phyloP scores from a whole-genome alignment of 2,888 invertebrate species.

The Neoaliturus tenellus region DNA sequence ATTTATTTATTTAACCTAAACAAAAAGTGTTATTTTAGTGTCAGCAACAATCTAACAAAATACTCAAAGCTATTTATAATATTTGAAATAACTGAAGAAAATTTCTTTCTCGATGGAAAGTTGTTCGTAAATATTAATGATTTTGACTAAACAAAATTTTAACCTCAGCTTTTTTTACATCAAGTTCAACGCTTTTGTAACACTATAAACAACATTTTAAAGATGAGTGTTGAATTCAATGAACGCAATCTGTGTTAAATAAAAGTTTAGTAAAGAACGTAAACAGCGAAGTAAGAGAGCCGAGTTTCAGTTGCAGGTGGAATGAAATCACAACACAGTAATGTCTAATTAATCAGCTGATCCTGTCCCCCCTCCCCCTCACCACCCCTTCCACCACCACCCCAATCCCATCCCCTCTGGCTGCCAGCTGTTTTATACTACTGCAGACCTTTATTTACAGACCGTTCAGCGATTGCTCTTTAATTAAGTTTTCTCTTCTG shows the following conservation, averaged over 20 bases:
- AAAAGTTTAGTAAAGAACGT: not conserved
- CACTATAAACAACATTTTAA: not conserved
- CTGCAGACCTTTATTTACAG: conserved; percentile 18
- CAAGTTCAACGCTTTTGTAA: not conserved
- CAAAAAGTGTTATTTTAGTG: no score
- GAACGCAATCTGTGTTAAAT: no score
- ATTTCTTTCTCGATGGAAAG: no score
- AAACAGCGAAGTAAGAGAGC: not conserved
- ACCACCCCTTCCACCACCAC: not conserved
- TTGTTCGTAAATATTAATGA: no score
- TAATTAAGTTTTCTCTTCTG: conserved; percentile 18
- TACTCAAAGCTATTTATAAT: no score
- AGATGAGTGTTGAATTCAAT: no score
- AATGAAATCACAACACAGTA: conserved; percentile 10
- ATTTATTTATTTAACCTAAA: no score
- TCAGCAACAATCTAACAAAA: no score
- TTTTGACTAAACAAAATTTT: no score
- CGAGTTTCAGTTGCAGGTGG: not conserved
- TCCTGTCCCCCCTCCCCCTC: not conserved
- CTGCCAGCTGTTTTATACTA: not conserved
- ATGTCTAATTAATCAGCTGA: conserved; percentile 18
- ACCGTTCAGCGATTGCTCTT: conserved; percentile 18
- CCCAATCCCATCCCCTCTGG: not conserved
- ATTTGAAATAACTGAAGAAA: no score
- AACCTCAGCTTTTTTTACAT: no score